Conservation (phyloP, 2,888 invertebrate genomes). For the Eremobia ochroleuca region DNA sequence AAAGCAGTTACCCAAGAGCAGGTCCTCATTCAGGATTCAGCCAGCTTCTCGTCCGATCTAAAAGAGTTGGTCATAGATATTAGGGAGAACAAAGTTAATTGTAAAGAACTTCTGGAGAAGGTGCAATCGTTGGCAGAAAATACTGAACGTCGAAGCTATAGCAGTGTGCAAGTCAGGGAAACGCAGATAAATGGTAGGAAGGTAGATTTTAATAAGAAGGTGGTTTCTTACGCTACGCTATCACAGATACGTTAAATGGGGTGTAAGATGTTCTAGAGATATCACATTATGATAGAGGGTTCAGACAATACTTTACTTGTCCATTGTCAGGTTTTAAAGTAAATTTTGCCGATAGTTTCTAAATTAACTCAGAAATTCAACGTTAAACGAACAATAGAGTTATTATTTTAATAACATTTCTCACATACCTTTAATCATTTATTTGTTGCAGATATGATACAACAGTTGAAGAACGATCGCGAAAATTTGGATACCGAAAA, state of each 20-base stretch:
- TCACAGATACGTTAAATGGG: neutral
- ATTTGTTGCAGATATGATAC: slow-evolving; percentile 87
- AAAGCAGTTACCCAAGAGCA: slow-evolving; percentile 90
- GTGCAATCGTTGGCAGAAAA: slow-evolving; percentile 85
- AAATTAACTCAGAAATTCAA: no score
- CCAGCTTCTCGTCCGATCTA: slow-evolving; percentile 88
- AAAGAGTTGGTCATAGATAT: slow-evolving; percentile 87
- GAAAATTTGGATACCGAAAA: slow-evolving; percentile 91
- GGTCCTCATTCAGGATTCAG: slow-evolving; percentile 87
- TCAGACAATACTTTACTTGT: neutral
- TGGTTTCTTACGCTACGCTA: neutral
- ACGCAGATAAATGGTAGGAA: slow-evolving; percentile 88
- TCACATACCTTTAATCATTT: neutral
- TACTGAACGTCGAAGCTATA: slow-evolving; percentile 86
- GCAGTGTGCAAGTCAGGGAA: slow-evolving; percentile 89
- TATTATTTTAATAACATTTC: no score
- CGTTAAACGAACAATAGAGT: no score
- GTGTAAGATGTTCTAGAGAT: neutral
- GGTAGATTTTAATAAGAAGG: neutral
- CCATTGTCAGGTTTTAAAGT: neutral
- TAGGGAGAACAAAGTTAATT: slow-evolving; percentile 85
- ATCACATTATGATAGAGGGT: neutral
- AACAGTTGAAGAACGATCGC: slow-evolving; percentile 90
- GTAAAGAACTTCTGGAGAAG: slow-evolving; percentile 87
- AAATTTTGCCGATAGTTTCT: no score